Evolutionary conservation across 1,140 invertebrate species (phyloP), one percentile per base, ranked within the genome.

Genomic region (Drosophila erecta): DNA sequence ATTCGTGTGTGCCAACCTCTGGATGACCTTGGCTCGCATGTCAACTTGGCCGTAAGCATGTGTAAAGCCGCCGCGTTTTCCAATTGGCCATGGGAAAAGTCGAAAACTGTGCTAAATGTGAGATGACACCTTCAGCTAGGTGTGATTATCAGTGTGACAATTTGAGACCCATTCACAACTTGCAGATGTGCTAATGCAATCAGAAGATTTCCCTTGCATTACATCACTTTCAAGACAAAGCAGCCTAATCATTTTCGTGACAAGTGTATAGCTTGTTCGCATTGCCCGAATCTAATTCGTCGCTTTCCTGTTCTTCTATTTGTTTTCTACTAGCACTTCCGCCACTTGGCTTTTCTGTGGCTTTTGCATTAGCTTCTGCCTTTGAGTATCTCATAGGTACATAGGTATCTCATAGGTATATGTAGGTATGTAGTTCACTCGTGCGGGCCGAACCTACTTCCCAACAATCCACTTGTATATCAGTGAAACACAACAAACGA

Each of bases 341-440:
- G 69, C 37, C 67, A 60, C 67, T 35, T 51, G 46, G 69, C 30
- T 80, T 50, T 44, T 72, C 60, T 80, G 58, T 49, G 47, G 44
- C 76, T 80, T 69, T 77, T 67, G 72, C 81, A 85, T 84, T 85
- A 85, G 81, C 64, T 79, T 66, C 75, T 76, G 78, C 64, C 72
- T 47, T 47, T 24, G 55, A 50, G 60, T 74, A 64, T 74, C 70
- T 57, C 54, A 50, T 62, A 33, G 40, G 43, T 38, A 33, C 35
- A 20, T 6, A 35, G 44, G 49, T 77, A 62, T 74, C n/a, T n/a
- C n/a, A 53, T 75, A 17, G 17, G 17, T 17, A 44, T 64, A 43
- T 50, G 35, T 73, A 24, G 4, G 64, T 54, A 60, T 56, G 20
- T 60, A 44, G 44, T 33, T 22, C 35, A 59, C 60, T 58, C 22